These are phyloP conservation scores for Liposcelis brunnea DNA, from an alignment of 2,888 invertebrate species.

Conservation along the genomic window DNA sequence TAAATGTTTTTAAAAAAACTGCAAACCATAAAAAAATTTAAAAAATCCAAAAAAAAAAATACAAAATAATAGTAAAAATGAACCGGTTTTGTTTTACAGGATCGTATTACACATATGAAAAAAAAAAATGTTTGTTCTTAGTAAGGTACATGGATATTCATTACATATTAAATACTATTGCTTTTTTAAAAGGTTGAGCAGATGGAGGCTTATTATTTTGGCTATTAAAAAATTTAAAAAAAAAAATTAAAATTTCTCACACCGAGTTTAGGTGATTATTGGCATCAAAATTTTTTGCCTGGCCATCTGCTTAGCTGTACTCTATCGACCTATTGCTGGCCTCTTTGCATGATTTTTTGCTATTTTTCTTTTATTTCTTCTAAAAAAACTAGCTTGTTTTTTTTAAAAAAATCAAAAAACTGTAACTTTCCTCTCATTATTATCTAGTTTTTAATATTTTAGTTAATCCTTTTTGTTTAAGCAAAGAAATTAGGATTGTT, in stretches of 20 bases:
- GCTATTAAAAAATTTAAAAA: background rate
- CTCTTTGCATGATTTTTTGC: background rate
- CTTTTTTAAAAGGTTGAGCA: background rate
- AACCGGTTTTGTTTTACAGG: constrained; percentile 1
- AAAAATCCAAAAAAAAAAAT: too few relatives aligned
- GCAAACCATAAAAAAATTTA: too few relatives aligned
- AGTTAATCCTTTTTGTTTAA: too few relatives aligned
- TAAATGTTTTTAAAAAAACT: background rate
- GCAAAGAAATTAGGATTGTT: too few relatives aligned
- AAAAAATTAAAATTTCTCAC: background rate
- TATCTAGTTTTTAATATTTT: too few relatives aligned
- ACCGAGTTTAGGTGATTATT: background rate
- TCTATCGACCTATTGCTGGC: too few relatives aligned
- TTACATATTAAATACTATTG: background rate
- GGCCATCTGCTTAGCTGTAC: too few relatives aligned
- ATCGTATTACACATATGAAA: background rate
- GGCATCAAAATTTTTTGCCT: too few relatives aligned
- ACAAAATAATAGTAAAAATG: background rate
- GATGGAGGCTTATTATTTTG: too few relatives aligned
- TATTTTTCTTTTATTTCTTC: background rate
- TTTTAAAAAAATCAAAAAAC: background rate
- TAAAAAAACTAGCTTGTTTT: background rate
- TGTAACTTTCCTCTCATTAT: constrained; percentile 2
- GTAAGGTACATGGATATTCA: constrained; percentile 3
- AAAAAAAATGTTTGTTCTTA: constrained; percentile 4